A percentile compares a stretch with the other conserved stretches of the same genome.
These are phyloP conservation scores for Pomacea canaliculata DNA, from an alignment of 2,888 invertebrate genomes.

Conservation along the genomic window DNA sequence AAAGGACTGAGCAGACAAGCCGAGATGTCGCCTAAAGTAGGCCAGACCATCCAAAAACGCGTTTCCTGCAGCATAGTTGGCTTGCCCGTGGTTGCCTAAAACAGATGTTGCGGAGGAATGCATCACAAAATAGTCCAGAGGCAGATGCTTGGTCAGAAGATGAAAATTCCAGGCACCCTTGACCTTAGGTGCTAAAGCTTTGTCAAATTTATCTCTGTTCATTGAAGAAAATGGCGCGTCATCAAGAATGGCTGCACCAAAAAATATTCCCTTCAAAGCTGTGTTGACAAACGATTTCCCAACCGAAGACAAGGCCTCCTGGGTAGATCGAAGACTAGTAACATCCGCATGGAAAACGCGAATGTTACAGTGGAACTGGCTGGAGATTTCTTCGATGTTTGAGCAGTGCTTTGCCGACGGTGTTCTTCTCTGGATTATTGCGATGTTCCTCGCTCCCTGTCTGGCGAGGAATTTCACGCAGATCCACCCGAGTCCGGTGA, in stretches of 20 bases:
- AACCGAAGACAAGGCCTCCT: conserved; percentile 1
- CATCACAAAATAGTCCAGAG: conserved; percentile 49
- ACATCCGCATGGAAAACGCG: conserved; percentile 25
- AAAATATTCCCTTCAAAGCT: conserved; percentile 48
- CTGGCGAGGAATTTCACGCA: conserved; percentile 36
- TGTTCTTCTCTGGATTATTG: conserved; percentile 35
- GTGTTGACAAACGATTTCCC: conserved; percentile 12
- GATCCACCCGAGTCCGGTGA: conserved; percentile 53
- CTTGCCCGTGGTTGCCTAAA: conserved; percentile 47
- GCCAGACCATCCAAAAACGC: conserved; percentile 48
- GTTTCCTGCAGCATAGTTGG: conserved; percentile 52
- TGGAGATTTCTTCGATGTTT: conserved; percentile 15
- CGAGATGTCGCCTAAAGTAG: conserved; percentile 34
- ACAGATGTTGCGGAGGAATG: conserved; percentile 49
- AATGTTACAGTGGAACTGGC: conserved; percentile 11
- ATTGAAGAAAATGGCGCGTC: conserved; percentile 35
- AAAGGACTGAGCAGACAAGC: conserved; percentile 42
- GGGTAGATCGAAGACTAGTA: conserved; percentile 6
- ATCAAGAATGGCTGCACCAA: conserved; percentile 47
- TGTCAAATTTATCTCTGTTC: conserved; percentile 35
- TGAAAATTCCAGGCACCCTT: conserved; percentile 52
- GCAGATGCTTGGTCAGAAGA: conserved; percentile 29
- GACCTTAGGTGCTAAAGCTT: conserved; percentile 47
- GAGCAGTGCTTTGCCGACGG: conserved; percentile 13
- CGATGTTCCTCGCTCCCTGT: conserved; percentile 38